Evolutionary conservation across 2,797 vertebrate genomes (phyloP).

Genomic region (Apogon hyalosoma): DNA sequence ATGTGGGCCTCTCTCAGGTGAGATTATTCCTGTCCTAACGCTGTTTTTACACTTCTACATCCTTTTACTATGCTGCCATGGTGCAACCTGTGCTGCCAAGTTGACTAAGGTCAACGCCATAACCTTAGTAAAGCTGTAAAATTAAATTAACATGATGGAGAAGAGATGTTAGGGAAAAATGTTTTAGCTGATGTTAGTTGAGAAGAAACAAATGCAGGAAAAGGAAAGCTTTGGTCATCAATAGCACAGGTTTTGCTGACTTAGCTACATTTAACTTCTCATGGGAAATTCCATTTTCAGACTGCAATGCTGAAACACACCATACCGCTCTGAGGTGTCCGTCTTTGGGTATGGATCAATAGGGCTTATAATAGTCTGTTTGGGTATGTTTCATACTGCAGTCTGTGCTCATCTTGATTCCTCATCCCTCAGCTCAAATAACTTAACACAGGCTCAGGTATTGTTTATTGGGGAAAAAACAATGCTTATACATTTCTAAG

Average conservation of each 20-base stretch:
- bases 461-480: conserved; percentile 47
- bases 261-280: conserved; percentile 66
- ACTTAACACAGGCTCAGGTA: conserved; percentile 46
- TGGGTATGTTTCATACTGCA: conserved; percentile 61
- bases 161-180: conserved; percentile 20
- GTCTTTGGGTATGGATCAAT: conserved; percentile 69
- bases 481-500: conserved; percentile 31
- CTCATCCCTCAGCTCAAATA: conserved; percentile 52
- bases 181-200: conserved; percentile 12
- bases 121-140: conserved; percentile 55
- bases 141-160: conserved; percentile 35
- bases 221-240: conserved; percentile 45
- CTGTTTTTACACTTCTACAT: conserved; percentile 19
- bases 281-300: conserved; percentile 69
- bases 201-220: conserved; percentile 20
- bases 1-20: conserved; percentile 21
- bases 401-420: conserved; percentile 56
- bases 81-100: background rate
- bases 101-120: conserved; percentile 29
- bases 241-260: conserved; percentile 44
- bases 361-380: conserved; percentile 73
- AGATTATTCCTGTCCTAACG: conserved; percentile 19
- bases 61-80: conserved; percentile 11
- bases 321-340: conserved; percentile 60
- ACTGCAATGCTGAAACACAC: conserved; percentile 57